Conservation (phyloP, 2,888 invertebrate genomes). For the Drosophila paranaensis region DNA sequence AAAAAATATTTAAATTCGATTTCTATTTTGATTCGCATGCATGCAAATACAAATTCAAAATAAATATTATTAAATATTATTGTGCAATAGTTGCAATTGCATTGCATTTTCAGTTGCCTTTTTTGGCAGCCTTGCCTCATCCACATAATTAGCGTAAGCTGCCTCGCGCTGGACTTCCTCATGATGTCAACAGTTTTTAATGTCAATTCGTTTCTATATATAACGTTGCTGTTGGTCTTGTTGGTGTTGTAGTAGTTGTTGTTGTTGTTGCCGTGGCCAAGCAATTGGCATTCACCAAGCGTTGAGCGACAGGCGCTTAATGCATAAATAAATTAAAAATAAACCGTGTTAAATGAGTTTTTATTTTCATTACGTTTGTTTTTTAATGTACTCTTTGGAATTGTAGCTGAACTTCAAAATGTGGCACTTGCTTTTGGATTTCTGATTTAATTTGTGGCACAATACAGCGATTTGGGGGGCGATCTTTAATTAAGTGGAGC, state of each 20-base stretch:
- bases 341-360: constrained; percentile 63
- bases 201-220: constrained; percentile 42
- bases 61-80: constrained; percentile 7
- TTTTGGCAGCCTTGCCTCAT: constrained; percentile 40
- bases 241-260: no score
- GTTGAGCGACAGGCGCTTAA: constrained; percentile 56
- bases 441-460: constrained; percentile 39
- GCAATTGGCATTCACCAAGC: constrained; percentile 60
- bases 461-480: constrained; percentile 15
- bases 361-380: constrained; percentile 16
- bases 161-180: constrained; percentile 58
- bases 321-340: constrained; percentile 69
- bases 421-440: constrained; percentile 39
- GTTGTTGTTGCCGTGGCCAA: constrained; percentile 33
- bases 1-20: background rate
- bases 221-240: background rate
- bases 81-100: constrained; percentile 30
- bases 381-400: constrained; percentile 19
- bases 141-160: constrained; percentile 50
- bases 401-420: constrained; percentile 46
- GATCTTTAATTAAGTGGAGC: constrained; percentile 36
- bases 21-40: constrained; percentile 14
- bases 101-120: constrained; percentile 8
- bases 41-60: background rate
- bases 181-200: constrained; percentile 51